Base-by-base conservation (phyloP, 2,888 invertebrate species). In the Drosophila picticornis region DNA sequence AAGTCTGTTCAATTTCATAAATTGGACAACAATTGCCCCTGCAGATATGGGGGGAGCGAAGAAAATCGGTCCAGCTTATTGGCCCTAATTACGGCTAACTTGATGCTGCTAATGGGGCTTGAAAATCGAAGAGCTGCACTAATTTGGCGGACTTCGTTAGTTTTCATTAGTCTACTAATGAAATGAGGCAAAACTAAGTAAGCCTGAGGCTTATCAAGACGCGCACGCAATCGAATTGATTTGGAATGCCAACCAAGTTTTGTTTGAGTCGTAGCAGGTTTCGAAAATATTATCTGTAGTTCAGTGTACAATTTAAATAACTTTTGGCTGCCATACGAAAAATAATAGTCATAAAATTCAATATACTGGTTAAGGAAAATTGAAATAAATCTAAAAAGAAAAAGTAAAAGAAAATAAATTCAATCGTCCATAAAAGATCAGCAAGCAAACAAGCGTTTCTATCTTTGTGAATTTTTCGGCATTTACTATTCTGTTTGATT, bases 1-100 rank as follows among this genome's bases (percentile, higher is more conserved):
- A 84, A 72, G 64, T 67, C 76, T 72, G 72, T 66, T 84, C 84
- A 87, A 87, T 89, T 89, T 89, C 83, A 81, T 77, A 86, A 89
- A 86, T 86, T 89, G 72, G 51, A 79, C 56, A 87, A 89, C 84
- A 86, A 89, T 84, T 87, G 81, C 72, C 56, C 61, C 38, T 16
- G 48, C 27, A 13, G 36, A 27, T 52, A 58, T 29, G 31, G n/a
- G 27, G 27, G 22, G n/a, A 10, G 10, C 10, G 10, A 9, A 4
- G 7, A 5, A 50, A 80, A 81, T 81, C 71, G 64, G 67, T 67
- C 53, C 64, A 48, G 73, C 64, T 80, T 74, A 80, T 77, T 80
- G 40, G 63, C 64, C 53, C 71, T 81, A 71, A 80, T 80, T 81
- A 67, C 56, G 55, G 34, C 36, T 58, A 74, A 65, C 36, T 68